A percentile compares a stretch with the other conserved stretches of the same genome.
These are phyloP conservation scores for Hydropsyche betteni DNA, from an alignment of 2,888 invertebrate genomes.

Conservation along the genomic window DNA sequence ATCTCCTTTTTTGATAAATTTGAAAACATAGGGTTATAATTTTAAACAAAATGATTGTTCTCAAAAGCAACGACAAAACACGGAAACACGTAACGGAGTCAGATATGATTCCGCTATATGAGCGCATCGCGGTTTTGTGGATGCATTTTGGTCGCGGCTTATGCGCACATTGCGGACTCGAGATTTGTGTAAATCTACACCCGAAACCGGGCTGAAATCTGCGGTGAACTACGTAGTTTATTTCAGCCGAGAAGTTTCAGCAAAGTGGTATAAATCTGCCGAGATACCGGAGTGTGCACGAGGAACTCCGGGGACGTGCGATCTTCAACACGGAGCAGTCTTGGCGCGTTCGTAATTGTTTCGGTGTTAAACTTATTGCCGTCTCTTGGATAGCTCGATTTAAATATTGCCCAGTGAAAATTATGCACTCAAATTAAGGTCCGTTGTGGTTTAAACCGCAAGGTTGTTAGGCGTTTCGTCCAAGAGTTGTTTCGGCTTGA, in stretches of 20 bases:
- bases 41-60: background rate
- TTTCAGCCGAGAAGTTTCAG: slow-evolving; percentile 22
- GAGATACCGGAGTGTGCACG: background rate
- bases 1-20: too few relatives aligned
- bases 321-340: slow-evolving; percentile 17
- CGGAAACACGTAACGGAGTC: too few relatives aligned
- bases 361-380: background rate
- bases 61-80: background rate
- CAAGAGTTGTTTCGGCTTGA: too few relatives aligned
- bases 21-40: background rate
- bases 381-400: too few relatives aligned
- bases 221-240: slow-evolving; percentile 40
- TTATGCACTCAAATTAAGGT: too few relatives aligned
- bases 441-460: too few relatives aligned
- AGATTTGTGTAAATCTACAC: slow-evolving; percentile 40
- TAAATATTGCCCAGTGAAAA: too few relatives aligned
- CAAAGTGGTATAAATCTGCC: slow-evolving; percentile 37
- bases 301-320: background rate
- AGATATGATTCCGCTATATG: background rate
- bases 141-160: slow-evolving; percentile 9
- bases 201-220: slow-evolving; percentile 33
- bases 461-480: too few relatives aligned
- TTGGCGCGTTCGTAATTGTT: slow-evolving; percentile 28
- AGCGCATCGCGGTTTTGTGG: slow-evolving; percentile 9
- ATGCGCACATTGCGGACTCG: slow-evolving; percentile 21